A percentile compares a stretch with the other conserved stretches of the same genome.
Conservation (phyloP, 1,140 invertebrate species). For the Ericerus pela region DNA sequence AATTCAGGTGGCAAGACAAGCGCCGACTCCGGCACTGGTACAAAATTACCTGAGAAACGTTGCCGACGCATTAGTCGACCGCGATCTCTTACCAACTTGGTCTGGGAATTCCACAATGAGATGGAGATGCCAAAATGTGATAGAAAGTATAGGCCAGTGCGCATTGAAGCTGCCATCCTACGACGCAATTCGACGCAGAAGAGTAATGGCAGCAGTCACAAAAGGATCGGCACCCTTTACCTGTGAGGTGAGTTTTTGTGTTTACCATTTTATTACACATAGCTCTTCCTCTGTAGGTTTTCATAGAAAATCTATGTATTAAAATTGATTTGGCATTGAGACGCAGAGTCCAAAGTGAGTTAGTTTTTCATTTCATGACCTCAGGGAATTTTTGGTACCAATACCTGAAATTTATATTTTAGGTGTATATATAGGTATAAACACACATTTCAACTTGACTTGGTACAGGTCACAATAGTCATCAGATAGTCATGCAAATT, state of each 20-base stretch:
- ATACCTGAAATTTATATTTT: too few relatives aligned
- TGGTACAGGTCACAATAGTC: too few relatives aligned
- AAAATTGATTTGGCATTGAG: too few relatives aligned
- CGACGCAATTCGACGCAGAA: constrained; percentile 20
- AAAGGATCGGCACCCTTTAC: constrained; percentile 20
- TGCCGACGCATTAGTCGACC: constrained; percentile 30
- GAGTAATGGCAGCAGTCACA: constrained; percentile 15
- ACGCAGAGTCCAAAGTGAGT: too few relatives aligned
- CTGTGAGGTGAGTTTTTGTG: constrained; percentile 13
- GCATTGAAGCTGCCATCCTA: constrained; percentile 17
- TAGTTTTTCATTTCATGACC: too few relatives aligned
- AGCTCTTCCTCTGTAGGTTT: too few relatives aligned
- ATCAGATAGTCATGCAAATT: too few relatives aligned
- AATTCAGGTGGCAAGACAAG: constrained; percentile 72
- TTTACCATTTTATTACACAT: too few relatives aligned
- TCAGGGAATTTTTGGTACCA: too few relatives aligned
- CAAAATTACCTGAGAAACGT: constrained; percentile 65
- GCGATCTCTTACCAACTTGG: constrained; percentile 65
- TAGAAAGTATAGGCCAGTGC: constrained; percentile 15
- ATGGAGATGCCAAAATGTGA: constrained; percentile 28
- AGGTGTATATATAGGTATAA: too few relatives aligned
- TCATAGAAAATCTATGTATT: too few relatives aligned
- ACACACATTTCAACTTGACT: too few relatives aligned
- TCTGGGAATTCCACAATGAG: constrained; percentile 52
- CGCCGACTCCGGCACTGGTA: constrained; percentile 60